Percentiles rank a stretch among this genome's conserved stretches.
phyloP scores from a whole-genome alignment of 2,888 invertebrate species.

The Lycaena phlaeas region DNA sequence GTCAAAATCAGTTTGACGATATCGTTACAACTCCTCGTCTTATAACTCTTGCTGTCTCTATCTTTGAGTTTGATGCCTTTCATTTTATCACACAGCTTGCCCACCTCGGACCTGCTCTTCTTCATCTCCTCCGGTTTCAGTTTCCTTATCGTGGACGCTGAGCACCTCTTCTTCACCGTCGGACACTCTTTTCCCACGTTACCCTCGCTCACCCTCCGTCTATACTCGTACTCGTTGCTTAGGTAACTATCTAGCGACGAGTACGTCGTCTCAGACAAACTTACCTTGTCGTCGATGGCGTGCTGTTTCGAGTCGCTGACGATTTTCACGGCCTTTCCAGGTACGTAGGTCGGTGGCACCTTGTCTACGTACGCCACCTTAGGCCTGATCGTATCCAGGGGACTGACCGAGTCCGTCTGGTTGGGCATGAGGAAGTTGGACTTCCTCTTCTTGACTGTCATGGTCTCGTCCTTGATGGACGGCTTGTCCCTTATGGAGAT shows the following conservation, averaged over 20 bases:
- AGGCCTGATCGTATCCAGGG: slow-evolving; percentile 37
- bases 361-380: slow-evolving; percentile 59
- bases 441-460: slow-evolving; percentile 48
- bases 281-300: slow-evolving; percentile 50
- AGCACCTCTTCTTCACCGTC: slow-evolving; percentile 47
- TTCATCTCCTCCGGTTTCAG: slow-evolving; percentile 51
- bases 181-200: slow-evolving; percentile 29
- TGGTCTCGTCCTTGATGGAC: slow-evolving; percentile 46
- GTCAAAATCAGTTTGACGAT: slow-evolving; percentile 82
- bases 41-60: slow-evolving; percentile 43
- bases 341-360: slow-evolving; percentile 59
- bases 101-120: slow-evolving; percentile 63
- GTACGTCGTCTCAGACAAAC: slow-evolving; percentile 40
- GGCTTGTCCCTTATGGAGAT: slow-evolving; percentile 57
- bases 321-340: slow-evolving; percentile 84
- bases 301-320: slow-evolving; percentile 69
- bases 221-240: slow-evolving; percentile 52
- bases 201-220: slow-evolving; percentile 52
- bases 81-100: slow-evolving; percentile 62
- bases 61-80: slow-evolving; percentile 61
- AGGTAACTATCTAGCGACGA: slow-evolving; percentile 71
- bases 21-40: slow-evolving; percentile 68
- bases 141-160: slow-evolving; percentile 49
- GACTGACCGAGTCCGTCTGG: slow-evolving; percentile 47
- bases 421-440: slow-evolving; percentile 48